Percentiles rank a stretch among this genome's conserved stretches.
phyloP scores from a whole-genome alignment of 2,888 invertebrate species.

The Chrysotoxum bicinctum region DNA sequence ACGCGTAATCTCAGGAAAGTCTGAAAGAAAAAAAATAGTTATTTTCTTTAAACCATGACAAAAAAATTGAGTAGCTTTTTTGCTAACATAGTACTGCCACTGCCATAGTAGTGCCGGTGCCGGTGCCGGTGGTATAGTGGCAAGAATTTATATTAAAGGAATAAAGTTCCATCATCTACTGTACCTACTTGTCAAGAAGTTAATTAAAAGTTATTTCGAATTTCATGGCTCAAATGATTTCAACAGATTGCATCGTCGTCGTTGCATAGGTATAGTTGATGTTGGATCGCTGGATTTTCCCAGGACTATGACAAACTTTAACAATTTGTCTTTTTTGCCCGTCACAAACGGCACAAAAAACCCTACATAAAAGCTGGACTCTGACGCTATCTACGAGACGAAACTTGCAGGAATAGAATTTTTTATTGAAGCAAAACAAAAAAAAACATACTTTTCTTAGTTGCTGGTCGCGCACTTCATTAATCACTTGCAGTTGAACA shows the following conservation, averaged over 20 bases:
- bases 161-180: conserved; percentile 51
- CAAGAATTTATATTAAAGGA: conserved; percentile 4
- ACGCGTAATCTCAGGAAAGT: not conserved
- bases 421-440: not conserved
- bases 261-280: not conserved
- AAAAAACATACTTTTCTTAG: conserved; percentile 22
- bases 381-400: not conserved
- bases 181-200: conserved; percentile 70
- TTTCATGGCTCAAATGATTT: conserved; percentile 69
- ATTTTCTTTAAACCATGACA: not conserved
- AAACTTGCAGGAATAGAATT: not conserved
- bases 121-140: conserved; percentile 11
- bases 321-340: conserved; percentile 66
- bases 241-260: conserved; percentile 67
- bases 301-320: conserved; percentile 58
- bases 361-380: conserved; percentile 9
- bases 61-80: conserved; percentile 1
- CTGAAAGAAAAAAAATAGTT: conserved; percentile 9
- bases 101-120: not conserved
- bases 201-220: conserved; percentile 73
- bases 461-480: conserved; percentile 56
- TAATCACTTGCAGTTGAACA: conserved; percentile 63
- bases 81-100: not conserved
- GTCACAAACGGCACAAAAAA: conserved; percentile 21
- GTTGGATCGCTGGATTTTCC: conserved; percentile 18